phyloP scores from a whole-genome alignment of 2,888 invertebrate species.

The Scaptomyza cyrtandrae region DNA sequence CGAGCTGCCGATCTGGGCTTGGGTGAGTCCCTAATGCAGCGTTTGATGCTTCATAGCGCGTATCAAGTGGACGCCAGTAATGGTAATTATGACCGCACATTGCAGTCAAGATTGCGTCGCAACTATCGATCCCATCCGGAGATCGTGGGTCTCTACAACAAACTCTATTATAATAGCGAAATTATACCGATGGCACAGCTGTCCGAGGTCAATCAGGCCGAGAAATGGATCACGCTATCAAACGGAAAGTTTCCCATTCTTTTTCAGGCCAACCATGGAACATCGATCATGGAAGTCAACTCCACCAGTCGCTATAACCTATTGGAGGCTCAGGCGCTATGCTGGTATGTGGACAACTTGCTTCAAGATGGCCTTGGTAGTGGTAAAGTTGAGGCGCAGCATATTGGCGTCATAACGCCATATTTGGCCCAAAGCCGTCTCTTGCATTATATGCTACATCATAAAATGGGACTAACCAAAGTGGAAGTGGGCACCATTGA shows the following conservation, averaged over 20 bases:
- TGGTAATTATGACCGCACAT: slow-evolving; percentile 85
- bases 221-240: slow-evolving; percentile 83
- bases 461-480: slow-evolving; percentile 51
- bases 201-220: slow-evolving; percentile 48
- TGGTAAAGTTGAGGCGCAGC: slow-evolving; percentile 80
- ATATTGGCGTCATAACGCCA: slow-evolving; percentile 87
- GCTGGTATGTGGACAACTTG: slow-evolving; percentile 86
- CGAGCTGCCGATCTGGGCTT: slow-evolving; percentile 72
- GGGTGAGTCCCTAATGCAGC: slow-evolving; percentile 87
- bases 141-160: slow-evolving; percentile 89
- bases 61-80: slow-evolving; percentile 67
- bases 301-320: slow-evolving; percentile 86
- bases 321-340: slow-evolving; percentile 86
- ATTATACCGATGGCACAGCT: slow-evolving; percentile 85
- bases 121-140: slow-evolving; percentile 91
- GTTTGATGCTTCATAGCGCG: slow-evolving; percentile 87
- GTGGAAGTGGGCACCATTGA: slow-evolving; percentile 93
- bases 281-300: slow-evolving; percentile 22
- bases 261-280: slow-evolving; percentile 87
- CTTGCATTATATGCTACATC: slow-evolving; percentile 62
- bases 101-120: slow-evolving; percentile 89
- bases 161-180: slow-evolving; percentile 89
- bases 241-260: slow-evolving; percentile 86
- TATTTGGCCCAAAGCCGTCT: slow-evolving; percentile 84
- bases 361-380: slow-evolving; percentile 83